Evolutionary conservation across 2,888 invertebrate genomes (phyloP), one percentile per base, ranked within the genome.

Genomic region (Dryobota labecula): DNA sequence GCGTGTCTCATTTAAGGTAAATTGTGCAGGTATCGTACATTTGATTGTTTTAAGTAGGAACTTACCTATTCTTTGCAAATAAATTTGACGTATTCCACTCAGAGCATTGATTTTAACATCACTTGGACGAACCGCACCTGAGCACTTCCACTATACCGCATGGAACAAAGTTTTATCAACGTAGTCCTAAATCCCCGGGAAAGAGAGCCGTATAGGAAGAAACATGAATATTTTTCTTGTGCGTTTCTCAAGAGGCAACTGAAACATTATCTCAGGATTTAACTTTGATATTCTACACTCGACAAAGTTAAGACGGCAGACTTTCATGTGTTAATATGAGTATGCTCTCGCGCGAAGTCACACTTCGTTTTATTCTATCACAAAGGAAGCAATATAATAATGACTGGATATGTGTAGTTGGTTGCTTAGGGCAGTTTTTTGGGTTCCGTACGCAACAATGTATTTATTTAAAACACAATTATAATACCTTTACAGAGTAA

Each of bases 251-350:
- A 33, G n/a, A 36, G 5, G 15, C 8, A n/a, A 36, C 18, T 41
- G 3, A 20, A 0, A 58, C 2, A 38, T 20, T 9, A 18, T 13
- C 13, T 27, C 3, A 38, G 11, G 7, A 20, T 6, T 11, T 11
- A 20, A 27, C 65, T 47, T 33, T n/a, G 24, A 7, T 15, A 24
- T 38, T 62, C 45, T 6, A 47, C 24, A 24, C 27, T 33, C 41
- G 3, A n/a, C 20, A 0, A 76, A 75, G 30, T 47, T 62, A 47
- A 15, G 15, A 8, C 0, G 27, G 27, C 18, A n/a, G 20, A n/a
- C 33, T 13, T 65, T 49, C 70, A 65, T 49, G 18, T 41, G 76
- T 33, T 75, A 38, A 75, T 62, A 30, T 38, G 15, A 8, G 9
- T 13, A 36, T 74, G 30, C 45, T 27, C 38, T 27, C 36, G 36